A percentile compares a stretch with the other conserved stretches of the same genome.
Conservation (phyloP, 2,797 vertebrate genomes). For the Leptodactylus fallax region DNA sequence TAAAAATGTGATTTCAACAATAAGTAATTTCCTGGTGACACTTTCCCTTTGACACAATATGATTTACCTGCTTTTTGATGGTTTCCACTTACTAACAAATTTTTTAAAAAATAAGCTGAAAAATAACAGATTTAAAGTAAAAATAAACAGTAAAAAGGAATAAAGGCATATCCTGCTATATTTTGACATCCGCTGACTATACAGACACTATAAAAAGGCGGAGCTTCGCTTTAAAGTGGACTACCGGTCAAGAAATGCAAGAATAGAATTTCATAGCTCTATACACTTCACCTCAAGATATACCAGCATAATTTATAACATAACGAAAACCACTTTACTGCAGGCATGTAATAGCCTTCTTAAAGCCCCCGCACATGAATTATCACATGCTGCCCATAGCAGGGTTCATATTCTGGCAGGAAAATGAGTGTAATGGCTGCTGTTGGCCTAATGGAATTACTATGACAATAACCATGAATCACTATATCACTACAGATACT, state of each 20-base stretch:
- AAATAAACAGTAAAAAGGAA: slow-evolving; percentile 1
- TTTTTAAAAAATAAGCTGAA: no score
- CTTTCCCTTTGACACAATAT: no score
- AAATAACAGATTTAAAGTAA: no score
- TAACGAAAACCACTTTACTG: slow-evolving; percentile 4
- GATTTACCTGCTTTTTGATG: background rate
- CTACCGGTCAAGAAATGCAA: background rate
- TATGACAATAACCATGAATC: slow-evolving; percentile 83
- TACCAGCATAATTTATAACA: slow-evolving; percentile 20
- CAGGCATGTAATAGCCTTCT: slow-evolving; percentile 14
- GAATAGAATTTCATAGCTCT: background rate
- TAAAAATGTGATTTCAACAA: no score
- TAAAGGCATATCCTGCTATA: background rate
- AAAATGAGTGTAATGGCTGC: slow-evolving; percentile 83
- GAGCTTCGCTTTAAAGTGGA: background rate
- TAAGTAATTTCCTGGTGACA: no score
- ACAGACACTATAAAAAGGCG: background rate
- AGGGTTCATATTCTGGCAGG: slow-evolving; percentile 73
- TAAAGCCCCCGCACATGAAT: slow-evolving; percentile 31
- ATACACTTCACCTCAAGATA: background rate
- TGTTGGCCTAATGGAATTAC: slow-evolving; percentile 84
- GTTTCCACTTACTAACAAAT: no score
- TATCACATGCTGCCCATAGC: slow-evolving; percentile 20
- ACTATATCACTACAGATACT: slow-evolving; percentile 74
- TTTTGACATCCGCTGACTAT: background rate